phyloP scores from a whole-genome alignment of 2,113 vertebrate species.

The Clarias gariepinus region DNA sequence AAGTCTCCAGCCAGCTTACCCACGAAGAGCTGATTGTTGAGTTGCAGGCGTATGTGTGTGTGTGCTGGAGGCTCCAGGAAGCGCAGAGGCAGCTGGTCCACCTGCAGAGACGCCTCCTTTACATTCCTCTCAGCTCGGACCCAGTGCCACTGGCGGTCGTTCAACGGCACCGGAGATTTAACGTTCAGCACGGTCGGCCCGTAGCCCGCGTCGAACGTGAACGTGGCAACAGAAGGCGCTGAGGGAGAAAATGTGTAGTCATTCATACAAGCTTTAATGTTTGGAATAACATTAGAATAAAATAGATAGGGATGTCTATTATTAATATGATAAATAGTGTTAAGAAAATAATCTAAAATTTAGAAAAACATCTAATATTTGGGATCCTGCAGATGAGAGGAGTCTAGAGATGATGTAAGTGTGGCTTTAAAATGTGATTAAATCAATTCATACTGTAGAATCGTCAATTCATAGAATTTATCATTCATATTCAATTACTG shows the following conservation, averaged over 20 bases:
- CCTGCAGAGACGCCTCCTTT: slow-evolving; percentile 88
- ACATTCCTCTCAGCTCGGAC: slow-evolving; percentile 87
- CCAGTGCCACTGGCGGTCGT: slow-evolving; percentile 96
- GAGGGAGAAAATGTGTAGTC: slow-evolving; percentile 10
- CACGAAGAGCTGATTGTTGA: slow-evolving; percentile 92
- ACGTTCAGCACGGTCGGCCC: slow-evolving; percentile 81
- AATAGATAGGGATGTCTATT: neutral
- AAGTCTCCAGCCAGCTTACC: slow-evolving; percentile 69
- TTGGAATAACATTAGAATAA: neutral
- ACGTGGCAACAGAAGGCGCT: slow-evolving; percentile 88
- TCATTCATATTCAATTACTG: too few relatives aligned
- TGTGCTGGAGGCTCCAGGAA: slow-evolving; percentile 79
- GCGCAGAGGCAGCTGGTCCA: slow-evolving; percentile 85
- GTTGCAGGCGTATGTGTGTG: slow-evolving; percentile 83
- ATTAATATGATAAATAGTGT: too few relatives aligned
- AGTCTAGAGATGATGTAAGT: neutral
- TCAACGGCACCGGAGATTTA: slow-evolving; percentile 82
- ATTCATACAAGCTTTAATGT: too few relatives aligned
- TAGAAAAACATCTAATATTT: neutral
- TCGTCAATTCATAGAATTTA: too few relatives aligned
- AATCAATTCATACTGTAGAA: too few relatives aligned
- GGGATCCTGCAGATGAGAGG: neutral
- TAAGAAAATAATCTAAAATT: too few relatives aligned
- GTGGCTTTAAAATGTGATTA: neutral
- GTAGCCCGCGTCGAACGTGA: slow-evolving; percentile 89